Evolutionary conservation across 2,113 vertebrate species (phyloP).

Genomic region (Ovibos moschatus): DNA sequence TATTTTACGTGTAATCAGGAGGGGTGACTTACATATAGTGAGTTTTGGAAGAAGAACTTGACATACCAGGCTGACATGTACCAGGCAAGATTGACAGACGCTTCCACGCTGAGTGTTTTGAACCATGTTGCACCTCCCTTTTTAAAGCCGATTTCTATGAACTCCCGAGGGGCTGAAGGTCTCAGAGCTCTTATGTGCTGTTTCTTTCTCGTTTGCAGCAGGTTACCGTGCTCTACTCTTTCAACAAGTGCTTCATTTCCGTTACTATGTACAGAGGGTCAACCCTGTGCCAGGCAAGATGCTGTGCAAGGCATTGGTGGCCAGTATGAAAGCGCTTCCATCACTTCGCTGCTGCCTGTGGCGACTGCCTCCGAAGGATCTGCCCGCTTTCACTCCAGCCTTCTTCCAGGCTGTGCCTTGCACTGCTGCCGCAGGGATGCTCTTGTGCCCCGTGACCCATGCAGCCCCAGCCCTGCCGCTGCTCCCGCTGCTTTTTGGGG

Average conservation of each 20-base stretch:
- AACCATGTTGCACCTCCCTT: background rate
- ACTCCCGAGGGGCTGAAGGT: background rate
- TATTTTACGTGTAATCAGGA: background rate
- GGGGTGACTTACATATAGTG: background rate
- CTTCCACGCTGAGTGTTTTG: background rate
- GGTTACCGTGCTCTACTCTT: background rate
- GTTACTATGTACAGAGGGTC: background rate
- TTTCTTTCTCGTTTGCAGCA: background rate
- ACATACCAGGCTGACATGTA: background rate
- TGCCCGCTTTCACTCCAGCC: background rate
- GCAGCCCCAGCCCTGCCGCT: too few relatives aligned
- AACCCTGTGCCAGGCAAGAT: background rate
- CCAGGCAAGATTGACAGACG: background rate
- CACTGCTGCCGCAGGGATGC: too few relatives aligned
- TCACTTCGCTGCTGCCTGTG: background rate
- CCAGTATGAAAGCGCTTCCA: rapidly evolving
- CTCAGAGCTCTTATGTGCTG: background rate
- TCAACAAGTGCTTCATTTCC: background rate
- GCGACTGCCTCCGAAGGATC: background rate
- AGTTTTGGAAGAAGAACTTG: background rate
- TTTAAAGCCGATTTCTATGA: background rate
- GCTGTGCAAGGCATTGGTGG: background rate
- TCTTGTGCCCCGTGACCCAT: background rate
- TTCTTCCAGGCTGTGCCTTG: background rate
- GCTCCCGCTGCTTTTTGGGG: background rate